These are phyloP conservation scores for Dromococcyx pavoninus DNA, from an alignment of 2,797 vertebrate species.

Conservation along the genomic window DNA sequence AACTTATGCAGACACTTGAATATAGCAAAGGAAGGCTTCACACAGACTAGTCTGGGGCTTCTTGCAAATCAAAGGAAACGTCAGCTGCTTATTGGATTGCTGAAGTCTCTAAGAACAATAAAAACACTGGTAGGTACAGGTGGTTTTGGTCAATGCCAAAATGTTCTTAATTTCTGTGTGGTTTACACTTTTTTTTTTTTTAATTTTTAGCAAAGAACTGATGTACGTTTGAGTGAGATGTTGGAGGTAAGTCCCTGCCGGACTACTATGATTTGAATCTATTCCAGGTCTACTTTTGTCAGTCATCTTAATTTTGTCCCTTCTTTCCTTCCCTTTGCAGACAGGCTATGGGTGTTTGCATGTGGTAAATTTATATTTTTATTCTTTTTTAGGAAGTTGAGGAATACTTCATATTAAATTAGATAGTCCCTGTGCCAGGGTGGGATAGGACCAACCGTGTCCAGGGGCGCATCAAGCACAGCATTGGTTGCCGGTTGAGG, in stretches of 20 bases:
- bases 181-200: background rate
- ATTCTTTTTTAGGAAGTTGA: background rate
- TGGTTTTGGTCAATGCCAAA: background rate
- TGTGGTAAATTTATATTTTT: background rate
- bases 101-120: conserved; percentile 97
- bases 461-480: too few relatives aligned
- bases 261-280: background rate
- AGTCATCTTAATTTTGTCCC: background rate
- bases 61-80: conserved; percentile 94
- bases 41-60: conserved; percentile 93
- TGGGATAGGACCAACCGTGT: too few relatives aligned
- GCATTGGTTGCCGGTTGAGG: too few relatives aligned
- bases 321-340: background rate
- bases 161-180: background rate
- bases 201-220: conserved; percentile 92
- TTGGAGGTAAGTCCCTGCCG: conserved; percentile 86
- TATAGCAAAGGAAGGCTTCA: conserved; percentile 93
- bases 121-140: conserved; percentile 91
- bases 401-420: background rate
- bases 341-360: rapidly evolving
- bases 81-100: conserved; percentile 91
- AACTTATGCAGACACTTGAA: conserved; percentile 84
- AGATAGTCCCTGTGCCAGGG: background rate
- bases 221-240: conserved; percentile 97
- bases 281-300: background rate